phyloP scores from a whole-genome alignment of 2,113 vertebrate genomes.

The Pluvialis apricaria region DNA sequence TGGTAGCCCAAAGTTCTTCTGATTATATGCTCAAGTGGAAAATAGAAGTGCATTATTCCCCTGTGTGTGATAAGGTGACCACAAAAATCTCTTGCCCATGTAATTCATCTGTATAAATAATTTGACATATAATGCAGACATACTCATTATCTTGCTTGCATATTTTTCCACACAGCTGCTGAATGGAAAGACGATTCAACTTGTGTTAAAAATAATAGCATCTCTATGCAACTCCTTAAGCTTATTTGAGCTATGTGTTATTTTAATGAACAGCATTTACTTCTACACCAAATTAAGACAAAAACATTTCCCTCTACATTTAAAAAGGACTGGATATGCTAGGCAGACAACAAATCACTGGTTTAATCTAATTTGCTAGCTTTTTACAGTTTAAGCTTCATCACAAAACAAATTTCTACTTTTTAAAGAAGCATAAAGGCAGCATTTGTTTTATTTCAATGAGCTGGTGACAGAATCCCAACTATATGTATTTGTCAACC shows the following conservation, averaged over 20 bases:
- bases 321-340: not conserved
- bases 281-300: not conserved
- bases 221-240: not conserved
- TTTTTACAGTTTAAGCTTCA: not conserved
- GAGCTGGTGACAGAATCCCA: not conserved
- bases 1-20: not conserved
- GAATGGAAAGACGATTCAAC: not conserved
- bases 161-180: not conserved
- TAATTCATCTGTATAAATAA: not conserved
- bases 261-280: not conserved
- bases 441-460: not conserved
- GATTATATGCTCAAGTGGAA: not conserved
- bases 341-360: not conserved
- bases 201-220: not conserved
- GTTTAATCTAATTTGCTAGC: not conserved
- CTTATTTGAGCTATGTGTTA: not conserved
- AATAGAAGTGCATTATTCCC: not conserved
- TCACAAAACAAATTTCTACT: not conserved
- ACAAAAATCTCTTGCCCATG: not conserved
- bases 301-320: not conserved
- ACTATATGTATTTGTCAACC: not conserved
- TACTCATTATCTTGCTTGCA: not conserved
- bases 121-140: not conserved
- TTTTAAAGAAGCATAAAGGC: not conserved
- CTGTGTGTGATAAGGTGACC: not conserved